Conservation (phyloP, 2,888 invertebrate genomes). For the Melitaea athalia region DNA sequence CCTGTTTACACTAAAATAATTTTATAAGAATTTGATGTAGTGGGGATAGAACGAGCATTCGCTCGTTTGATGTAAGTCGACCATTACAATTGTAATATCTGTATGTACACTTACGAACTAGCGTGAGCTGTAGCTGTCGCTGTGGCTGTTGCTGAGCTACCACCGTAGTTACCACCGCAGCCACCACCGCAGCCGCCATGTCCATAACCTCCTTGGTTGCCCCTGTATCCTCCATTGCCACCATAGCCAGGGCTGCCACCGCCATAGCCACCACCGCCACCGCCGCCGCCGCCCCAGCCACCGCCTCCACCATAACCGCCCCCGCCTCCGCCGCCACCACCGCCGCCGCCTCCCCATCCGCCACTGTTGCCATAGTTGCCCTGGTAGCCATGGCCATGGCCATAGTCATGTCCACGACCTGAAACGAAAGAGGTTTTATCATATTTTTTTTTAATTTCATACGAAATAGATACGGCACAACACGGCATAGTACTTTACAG, state of each 20-base stretch:
- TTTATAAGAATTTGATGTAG: too few species aligned
- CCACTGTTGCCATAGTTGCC: slow-evolving; percentile 32
- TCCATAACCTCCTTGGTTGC: slow-evolving; percentile 22
- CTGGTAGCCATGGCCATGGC: slow-evolving; percentile 19
- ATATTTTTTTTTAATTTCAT: too few species aligned
- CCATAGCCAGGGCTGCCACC: slow-evolving; percentile 36
- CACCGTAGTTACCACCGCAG: slow-evolving; percentile 41
- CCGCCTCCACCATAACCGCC: slow-evolving; percentile 40
- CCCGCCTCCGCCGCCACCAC: slow-evolving; percentile 41
- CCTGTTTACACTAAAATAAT: too few species aligned
- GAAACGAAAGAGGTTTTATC: background rate
- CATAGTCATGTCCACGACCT: slow-evolving; percentile 10
- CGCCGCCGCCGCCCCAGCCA: slow-evolving; percentile 37
- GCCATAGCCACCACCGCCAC: slow-evolving; percentile 30
- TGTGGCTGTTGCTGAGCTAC: slow-evolving; percentile 29
- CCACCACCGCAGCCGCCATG: slow-evolving; percentile 42
- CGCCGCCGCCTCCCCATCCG: slow-evolving; percentile 40
- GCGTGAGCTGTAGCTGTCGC: slow-evolving; percentile 47
- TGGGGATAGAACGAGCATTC: too few species aligned
- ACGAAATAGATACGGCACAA: too few species aligned
- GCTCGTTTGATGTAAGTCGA: too few species aligned
- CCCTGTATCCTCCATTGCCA: background rate
- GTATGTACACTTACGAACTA: slow-evolving; percentile 21
- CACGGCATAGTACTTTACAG: too few species aligned
- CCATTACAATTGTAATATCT: background rate